Percentiles rank a stretch among this genome's conserved stretches.
phyloP scores from a whole-genome alignment of 2,888 invertebrate genomes.

The Monoplex corrugatus region DNA sequence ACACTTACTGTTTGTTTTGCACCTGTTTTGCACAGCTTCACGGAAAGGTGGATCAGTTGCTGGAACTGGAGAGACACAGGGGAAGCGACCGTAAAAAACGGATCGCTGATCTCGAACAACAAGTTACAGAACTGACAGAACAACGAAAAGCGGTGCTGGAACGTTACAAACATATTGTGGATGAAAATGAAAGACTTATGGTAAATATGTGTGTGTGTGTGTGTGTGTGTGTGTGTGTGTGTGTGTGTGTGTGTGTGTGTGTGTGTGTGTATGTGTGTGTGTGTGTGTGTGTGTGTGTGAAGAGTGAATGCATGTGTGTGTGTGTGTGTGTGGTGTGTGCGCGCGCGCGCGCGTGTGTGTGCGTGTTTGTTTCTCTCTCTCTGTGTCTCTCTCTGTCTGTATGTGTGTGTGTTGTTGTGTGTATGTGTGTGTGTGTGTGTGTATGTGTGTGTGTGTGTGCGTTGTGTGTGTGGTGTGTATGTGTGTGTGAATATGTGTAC shows the following conservation, averaged over 20 bases:
- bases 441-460: neutral
- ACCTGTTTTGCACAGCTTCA: neutral
- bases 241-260: too few species aligned
- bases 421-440: neutral
- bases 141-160: constrained; percentile 30
- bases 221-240: too few species aligned
- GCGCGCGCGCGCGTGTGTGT: neutral
- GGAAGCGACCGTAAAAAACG: neutral
- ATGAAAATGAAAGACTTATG: neutral
- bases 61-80: neutral
- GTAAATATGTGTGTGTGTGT: neutral
- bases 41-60: constrained; percentile 25
- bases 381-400: neutral
- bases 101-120: constrained; percentile 37
- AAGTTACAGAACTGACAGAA: constrained; percentile 23
- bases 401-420: too few species aligned
- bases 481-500: constrained; percentile 2
- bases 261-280: neutral
- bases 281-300: too few species aligned
- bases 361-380: neutral
- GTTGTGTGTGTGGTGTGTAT: too few species aligned
- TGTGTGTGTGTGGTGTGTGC: neutral
- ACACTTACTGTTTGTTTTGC: too few species aligned
- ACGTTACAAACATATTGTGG: constrained; percentile 12
- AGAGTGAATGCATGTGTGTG: neutral